These are phyloP conservation scores for Coranthus polyacanthus DNA, from an alignment of 2,797 vertebrate genomes.

Conservation along the genomic window DNA sequence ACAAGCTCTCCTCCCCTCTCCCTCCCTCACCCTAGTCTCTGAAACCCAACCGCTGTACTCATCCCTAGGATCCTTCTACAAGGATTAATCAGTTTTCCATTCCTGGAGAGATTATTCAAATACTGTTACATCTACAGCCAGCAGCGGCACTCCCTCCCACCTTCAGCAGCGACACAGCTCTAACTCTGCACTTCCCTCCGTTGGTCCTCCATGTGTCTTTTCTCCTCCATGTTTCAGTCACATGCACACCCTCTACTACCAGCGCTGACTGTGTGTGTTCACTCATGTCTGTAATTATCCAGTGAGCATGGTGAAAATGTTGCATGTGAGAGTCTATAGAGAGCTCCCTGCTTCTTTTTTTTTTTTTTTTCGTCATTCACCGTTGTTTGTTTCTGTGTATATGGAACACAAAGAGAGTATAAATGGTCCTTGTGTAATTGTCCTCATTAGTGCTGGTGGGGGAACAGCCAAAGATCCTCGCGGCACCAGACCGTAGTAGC, in stretches of 20 bases:
- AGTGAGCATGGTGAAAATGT: neutral
- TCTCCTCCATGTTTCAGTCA: neutral
- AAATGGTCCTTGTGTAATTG: conserved; percentile 65
- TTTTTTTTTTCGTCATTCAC: conserved; percentile 2
- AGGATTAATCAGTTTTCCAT: conserved; percentile 84
- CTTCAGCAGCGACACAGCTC: conserved; percentile 19
- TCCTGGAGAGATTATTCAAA: conserved; percentile 86
- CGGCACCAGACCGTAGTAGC: conserved; percentile 35
- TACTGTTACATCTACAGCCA: conserved; percentile 74
- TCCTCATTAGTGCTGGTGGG: conserved; percentile 65
- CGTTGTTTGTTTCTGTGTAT: conserved; percentile 23
- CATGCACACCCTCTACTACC: neutral
- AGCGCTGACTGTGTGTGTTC: neutral
- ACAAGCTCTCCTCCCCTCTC: conserved; percentile 19
- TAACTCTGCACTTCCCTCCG: neutral
- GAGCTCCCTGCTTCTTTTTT: conserved; percentile 4
- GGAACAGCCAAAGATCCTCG: conserved; percentile 56
- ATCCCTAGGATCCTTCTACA: conserved; percentile 76
- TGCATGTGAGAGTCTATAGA: conserved; percentile 17
- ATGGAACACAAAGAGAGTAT: conserved; percentile 25
- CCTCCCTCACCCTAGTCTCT: conserved; percentile 37
- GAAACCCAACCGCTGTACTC: conserved; percentile 68
- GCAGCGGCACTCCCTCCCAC: conserved; percentile 36
- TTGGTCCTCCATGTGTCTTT: neutral
- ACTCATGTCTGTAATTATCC: conserved; percentile 13